A percentile compares a stretch with the other conserved stretches of the same genome.
These are phyloP conservation scores for Suricata suricatta DNA, from an alignment of 2,113 vertebrate genomes.

Conservation along the genomic window DNA sequence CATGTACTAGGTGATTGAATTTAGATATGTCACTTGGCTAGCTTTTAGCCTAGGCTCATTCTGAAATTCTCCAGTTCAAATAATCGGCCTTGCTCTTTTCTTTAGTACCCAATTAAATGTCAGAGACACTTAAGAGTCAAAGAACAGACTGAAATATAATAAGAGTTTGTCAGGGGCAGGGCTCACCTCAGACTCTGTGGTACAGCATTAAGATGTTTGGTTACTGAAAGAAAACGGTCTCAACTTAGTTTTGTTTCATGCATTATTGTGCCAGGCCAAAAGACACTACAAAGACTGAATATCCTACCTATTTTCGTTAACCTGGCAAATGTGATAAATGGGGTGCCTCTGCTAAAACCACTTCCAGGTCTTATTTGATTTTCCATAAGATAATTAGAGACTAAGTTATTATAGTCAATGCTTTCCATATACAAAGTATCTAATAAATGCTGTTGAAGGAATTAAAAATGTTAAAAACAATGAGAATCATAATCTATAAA, in stretches of 20 bases:
- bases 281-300: neutral
- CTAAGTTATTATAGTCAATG: neutral
- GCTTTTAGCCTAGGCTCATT: neutral
- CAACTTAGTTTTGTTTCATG: neutral
- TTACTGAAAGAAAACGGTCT: neutral
- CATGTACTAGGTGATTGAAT: neutral
- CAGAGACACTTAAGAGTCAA: neutral
- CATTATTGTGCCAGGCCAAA: neutral
- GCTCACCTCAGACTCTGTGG: neutral
- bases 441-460: neutral
- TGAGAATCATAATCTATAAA: neutral
- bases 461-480: neutral
- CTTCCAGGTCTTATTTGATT: neutral
- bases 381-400: conserved; percentile 24
- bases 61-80: neutral
- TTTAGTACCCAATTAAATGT: neutral
- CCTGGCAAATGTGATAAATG: neutral
- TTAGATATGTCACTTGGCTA: neutral
- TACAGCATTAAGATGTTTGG: neutral
- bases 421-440: neutral
- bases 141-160: neutral
- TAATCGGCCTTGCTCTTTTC: neutral
- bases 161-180: neutral
- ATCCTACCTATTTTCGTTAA: neutral
- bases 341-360: neutral